Conservation (phyloP, 2,113 vertebrate species). For the Kryptolebias marmoratus region DNA sequence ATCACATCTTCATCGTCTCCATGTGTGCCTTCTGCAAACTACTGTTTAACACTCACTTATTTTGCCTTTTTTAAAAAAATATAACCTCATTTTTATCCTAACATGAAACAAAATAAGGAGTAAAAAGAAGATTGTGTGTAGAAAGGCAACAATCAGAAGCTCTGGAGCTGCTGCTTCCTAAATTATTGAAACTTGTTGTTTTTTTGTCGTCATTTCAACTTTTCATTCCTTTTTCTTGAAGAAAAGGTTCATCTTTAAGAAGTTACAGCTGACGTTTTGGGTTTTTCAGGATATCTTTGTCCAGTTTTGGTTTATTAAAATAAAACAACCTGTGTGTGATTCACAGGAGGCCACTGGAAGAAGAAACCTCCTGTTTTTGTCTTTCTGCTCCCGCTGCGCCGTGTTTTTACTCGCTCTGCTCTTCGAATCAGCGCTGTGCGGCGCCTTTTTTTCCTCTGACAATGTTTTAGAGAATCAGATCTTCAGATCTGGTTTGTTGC, state of each 20-base stretch:
- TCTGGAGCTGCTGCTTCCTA: neutral
- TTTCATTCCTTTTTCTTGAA: slow-evolving; percentile 17
- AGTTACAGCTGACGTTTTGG: neutral
- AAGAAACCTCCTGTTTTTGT: neutral
- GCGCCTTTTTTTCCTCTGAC: slow-evolving; percentile 40
- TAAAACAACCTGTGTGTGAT: neutral
- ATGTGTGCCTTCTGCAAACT: slow-evolving; percentile 68
- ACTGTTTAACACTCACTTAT: slow-evolving; percentile 21
- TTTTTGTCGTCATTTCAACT: neutral
- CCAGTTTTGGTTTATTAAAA: neutral
- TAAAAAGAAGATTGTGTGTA: neutral
- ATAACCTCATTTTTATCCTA: slow-evolving; percentile 16
- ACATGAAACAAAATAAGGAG: neutral
- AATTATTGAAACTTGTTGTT: neutral
- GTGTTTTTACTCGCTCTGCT: slow-evolving; percentile 27
- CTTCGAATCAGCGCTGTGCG: slow-evolving; percentile 53
- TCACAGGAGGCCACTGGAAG: neutral
- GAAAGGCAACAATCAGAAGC: neutral
- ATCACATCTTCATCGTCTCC: slow-evolving; percentile 28
- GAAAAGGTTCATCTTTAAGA: slow-evolving; percentile 45
- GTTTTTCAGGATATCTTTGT: neutral
- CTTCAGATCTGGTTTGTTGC: slow-evolving; percentile 42
- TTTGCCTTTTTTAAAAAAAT: slow-evolving; percentile 39
- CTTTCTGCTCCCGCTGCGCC: slow-evolving; percentile 18
- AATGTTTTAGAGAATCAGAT: slow-evolving; percentile 47